Evolutionary conservation across 2,888 invertebrate genomes (phyloP).

Genomic region (Neocrepidodera transversa): DNA sequence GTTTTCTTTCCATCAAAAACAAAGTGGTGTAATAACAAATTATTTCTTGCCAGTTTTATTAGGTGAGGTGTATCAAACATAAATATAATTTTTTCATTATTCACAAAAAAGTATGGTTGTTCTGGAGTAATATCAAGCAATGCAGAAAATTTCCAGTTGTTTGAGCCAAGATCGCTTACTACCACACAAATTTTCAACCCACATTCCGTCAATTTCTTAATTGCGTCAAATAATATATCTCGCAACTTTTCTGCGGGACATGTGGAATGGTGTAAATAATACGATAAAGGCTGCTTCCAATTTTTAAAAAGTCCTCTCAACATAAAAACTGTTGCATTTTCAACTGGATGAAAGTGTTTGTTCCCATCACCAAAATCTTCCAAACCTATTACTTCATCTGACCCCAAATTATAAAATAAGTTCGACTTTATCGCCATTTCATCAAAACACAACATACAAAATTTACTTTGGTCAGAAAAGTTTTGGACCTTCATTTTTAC

Average conservation of each 20-base stretch:
- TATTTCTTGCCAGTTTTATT: slow-evolving; percentile 17
- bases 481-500: background rate
- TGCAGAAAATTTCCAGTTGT: background rate
- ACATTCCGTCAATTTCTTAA: background rate
- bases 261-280: slow-evolving; percentile 21
- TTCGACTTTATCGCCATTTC: slow-evolving; percentile 13
- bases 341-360: background rate
- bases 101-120: slow-evolving; percentile 15
- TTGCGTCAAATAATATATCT: background rate
- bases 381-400: background rate
- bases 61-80: slow-evolving; percentile 15
- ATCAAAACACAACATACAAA: slow-evolving; percentile 4
- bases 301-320: slow-evolving; percentile 23
- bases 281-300: slow-evolving; percentile 30
- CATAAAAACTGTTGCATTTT: slow-evolving; percentile 1
- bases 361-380: background rate
- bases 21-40: slow-evolving; percentile 10
- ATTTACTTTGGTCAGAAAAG: background rate
- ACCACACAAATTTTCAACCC: background rate
- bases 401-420: slow-evolving; percentile 9
- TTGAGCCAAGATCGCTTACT: background rate
- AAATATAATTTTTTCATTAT: too few relatives aligned
- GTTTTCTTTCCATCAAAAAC: slow-evolving; percentile 7
- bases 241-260: background rate
- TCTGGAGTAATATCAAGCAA: slow-evolving; percentile 19